phyloP scores from a whole-genome alignment of 2,113 vertebrate genomes.

The Campylomormyrus numenius region DNA sequence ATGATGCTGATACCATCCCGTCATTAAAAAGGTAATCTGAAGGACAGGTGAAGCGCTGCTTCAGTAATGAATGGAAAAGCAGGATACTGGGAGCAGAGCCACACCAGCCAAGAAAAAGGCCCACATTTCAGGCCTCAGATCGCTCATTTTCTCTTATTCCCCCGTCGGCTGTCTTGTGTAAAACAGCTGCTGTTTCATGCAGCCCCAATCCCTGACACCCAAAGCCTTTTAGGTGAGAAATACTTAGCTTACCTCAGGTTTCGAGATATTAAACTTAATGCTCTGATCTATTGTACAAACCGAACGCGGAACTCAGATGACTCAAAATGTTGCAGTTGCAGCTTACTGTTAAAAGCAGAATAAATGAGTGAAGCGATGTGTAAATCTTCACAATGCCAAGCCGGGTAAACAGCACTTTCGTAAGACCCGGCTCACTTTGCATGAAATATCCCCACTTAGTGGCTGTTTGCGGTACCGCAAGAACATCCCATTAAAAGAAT shows the following conservation, averaged over 20 bases:
- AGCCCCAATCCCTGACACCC: background rate
- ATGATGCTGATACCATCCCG: background rate
- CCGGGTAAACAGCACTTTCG: background rate
- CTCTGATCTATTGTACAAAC: conserved; percentile 4
- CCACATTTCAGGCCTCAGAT: background rate
- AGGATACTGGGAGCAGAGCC: background rate
- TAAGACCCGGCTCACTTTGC: background rate
- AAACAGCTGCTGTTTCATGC: background rate
- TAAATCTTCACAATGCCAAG: no score
- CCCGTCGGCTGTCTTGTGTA: background rate
- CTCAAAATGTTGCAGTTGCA: background rate
- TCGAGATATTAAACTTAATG: conserved; percentile 3
- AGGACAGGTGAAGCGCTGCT: background rate
- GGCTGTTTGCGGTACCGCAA: conserved; percentile 20
- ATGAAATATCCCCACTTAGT: conserved; percentile 48
- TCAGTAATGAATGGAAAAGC: background rate
- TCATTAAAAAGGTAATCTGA: background rate
- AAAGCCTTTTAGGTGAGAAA: conserved; percentile 9
- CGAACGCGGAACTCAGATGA: background rate
- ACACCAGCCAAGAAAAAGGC: background rate
- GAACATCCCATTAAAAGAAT: background rate
- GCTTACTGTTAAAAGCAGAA: conserved; percentile 1
- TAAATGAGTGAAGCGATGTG: background rate
- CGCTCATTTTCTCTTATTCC: background rate
- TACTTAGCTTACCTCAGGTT: conserved; percentile 2